A percentile compares a stretch with the other conserved stretches of the same genome.
Evolutionary conservation across 1,140 invertebrate species (phyloP).

Genomic region (Drosophila setifemur): DNA sequence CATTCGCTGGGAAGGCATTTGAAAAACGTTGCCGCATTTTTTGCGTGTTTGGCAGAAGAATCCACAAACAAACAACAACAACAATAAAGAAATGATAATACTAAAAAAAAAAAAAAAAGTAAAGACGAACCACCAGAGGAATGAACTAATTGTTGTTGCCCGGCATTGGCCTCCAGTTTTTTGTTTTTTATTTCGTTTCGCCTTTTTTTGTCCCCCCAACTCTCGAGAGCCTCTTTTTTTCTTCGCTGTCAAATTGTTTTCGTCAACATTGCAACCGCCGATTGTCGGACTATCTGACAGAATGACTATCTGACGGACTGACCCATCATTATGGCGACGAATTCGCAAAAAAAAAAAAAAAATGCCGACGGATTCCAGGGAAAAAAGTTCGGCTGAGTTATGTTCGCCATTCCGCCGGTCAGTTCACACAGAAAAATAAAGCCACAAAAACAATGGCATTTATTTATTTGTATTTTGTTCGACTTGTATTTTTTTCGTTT

Average conservation of each 20-base stretch:
- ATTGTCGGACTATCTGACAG: too few species aligned
- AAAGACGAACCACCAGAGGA: slow-evolving; percentile 6
- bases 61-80: neutral
- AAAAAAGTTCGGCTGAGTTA: slow-evolving; percentile 26
- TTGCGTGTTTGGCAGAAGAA: slow-evolving; percentile 49
- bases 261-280: slow-evolving; percentile 42
- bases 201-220: neutral
- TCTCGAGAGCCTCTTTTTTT: slow-evolving; percentile 1
- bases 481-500: neutral
- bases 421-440: slow-evolving; percentile 16
- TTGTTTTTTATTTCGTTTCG: neutral
- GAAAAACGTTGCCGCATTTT: slow-evolving; percentile 77
- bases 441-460: slow-evolving; percentile 10
- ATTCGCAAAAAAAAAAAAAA: slow-evolving; percentile 5
- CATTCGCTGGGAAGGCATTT: slow-evolving; percentile 54
- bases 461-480: slow-evolving; percentile 4
- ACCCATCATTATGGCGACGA: slow-evolving; percentile 32
- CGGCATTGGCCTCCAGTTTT: neutral
- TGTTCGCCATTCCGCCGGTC: slow-evolving; percentile 38
- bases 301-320: neutral
- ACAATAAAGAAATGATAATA: too few species aligned
- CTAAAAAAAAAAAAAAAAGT: neutral
- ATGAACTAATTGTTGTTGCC: slow-evolving; percentile 65
- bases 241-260: slow-evolving; percentile 33
- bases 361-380: slow-evolving; percentile 12